Conservation (phyloP, 2,888 invertebrate species). For the Chrysodeixis includens region DNA sequence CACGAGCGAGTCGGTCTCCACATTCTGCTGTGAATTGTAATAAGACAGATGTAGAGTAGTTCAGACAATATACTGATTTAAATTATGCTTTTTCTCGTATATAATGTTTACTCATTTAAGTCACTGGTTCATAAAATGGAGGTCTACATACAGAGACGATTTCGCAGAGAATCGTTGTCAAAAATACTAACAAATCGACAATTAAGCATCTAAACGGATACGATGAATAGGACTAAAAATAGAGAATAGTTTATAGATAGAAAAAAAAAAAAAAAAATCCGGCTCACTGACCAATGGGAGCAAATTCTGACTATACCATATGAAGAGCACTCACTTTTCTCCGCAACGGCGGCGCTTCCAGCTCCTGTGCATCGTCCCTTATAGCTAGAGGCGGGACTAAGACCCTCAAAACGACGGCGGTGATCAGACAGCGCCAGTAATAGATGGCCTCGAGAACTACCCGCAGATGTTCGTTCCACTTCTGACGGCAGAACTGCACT, state of each 20-base stretch:
- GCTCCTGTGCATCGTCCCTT: constrained; percentile 25
- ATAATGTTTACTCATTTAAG: too few relatives aligned
- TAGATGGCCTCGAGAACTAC: constrained; percentile 65
- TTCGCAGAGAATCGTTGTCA: too few relatives aligned
- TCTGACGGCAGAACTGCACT: constrained; percentile 59
- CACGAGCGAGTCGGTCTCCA: constrained; percentile 84
- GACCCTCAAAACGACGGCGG: constrained; percentile 62
- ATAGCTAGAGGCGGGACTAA: constrained; percentile 61
- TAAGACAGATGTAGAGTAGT: background rate
- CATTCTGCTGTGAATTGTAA: constrained; percentile 70
- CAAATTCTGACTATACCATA: background rate
- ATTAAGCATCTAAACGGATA: too few relatives aligned
- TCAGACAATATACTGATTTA: background rate
- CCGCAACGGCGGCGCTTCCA: constrained; percentile 7
- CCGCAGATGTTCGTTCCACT: constrained; percentile 68
- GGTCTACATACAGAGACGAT: too few relatives aligned
- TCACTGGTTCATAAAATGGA: too few relatives aligned
- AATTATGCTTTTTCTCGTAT: too few relatives aligned
- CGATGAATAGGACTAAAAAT: too few relatives aligned
- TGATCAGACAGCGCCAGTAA: constrained; percentile 68
- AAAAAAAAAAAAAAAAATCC: too few relatives aligned
- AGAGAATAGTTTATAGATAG: too few relatives aligned
- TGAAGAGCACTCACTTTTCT: constrained; percentile 46
- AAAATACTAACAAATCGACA: too few relatives aligned
- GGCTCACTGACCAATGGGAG: too few relatives aligned